A percentile compares a stretch with the other conserved stretches of the same genome.
These are phyloP conservation scores for Leptopilina drosophilae DNA, from an alignment of 2,888 invertebrate species.

Conservation along the genomic window DNA sequence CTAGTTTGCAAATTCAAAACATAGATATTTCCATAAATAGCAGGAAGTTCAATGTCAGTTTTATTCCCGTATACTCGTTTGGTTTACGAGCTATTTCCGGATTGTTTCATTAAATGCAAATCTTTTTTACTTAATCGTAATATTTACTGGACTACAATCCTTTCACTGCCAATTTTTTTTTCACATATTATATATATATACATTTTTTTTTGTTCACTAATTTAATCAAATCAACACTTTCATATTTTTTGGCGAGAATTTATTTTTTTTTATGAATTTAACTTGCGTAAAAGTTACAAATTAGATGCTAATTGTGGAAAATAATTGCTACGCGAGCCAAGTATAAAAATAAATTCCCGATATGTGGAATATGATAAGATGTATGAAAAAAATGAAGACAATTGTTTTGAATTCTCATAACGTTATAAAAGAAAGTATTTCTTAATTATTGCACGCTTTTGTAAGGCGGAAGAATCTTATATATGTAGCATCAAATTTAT, in stretches of 20 bases:
- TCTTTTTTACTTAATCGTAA: background rate
- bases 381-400: background rate
- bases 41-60: conserved; percentile 36
- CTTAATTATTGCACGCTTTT: background rate
- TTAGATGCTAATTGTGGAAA: too few relatives aligned
- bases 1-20: conserved; percentile 3
- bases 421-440: conserved; percentile 8
- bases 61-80: conserved; percentile 5
- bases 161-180: too few relatives aligned
- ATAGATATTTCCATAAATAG: conserved; percentile 5
- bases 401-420: conserved; percentile 1
- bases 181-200: too few relatives aligned
- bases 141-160: too few relatives aligned
- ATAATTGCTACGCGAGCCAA: background rate
- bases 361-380: background rate
- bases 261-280: too few relatives aligned
- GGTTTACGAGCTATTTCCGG: background rate
- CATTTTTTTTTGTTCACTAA: too few relatives aligned
- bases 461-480: conserved; percentile 9
- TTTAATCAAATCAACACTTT: too few relatives aligned
- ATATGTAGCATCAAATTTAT: conserved; percentile 4
- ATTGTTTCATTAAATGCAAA: conserved; percentile 15
- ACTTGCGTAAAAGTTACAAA: too few relatives aligned
- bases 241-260: too few relatives aligned
- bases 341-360: background rate